Evolutionary conservation across 2,888 invertebrate species (phyloP), one percentile per base, ranked within the genome.

Genomic region (Athalia cordata): DNA sequence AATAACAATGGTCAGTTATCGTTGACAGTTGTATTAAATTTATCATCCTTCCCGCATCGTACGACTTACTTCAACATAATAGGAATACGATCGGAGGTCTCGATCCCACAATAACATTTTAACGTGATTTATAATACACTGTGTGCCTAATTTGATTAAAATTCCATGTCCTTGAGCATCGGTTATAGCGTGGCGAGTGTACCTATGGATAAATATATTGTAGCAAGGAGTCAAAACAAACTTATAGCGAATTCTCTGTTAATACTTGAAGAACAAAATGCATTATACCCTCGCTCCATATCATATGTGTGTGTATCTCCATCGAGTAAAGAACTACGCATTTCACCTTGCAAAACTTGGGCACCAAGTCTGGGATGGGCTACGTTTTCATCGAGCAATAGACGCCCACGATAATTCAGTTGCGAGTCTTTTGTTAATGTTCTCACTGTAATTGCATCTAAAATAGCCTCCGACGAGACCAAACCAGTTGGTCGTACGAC

Each of bases 61-160:
- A 65, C 49, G 45, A 75, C 50, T 65, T 80, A 89, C 89, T 90
- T 97, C 98, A 85, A 98, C 95, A 86, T 95, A 97, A 91, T 98
- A 98, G 5, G 95, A 95, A 91, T 98, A 98, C 0, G 95, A 95
- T 83, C 96, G 94, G 88, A 94, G 93, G 90, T 99, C 99, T 79
- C 95, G 93, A 91, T 99, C 99, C 98, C 98, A 99, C 9, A 99
- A 93, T 84, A 98, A 92, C 93, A 99, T 94, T 79, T 95, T 94
- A 79, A 99, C 93, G 87, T 98, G 96, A 92, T 99, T 99, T 85
- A 99, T 93, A 87, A 99, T 98, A 89, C 95, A 97, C 83, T 95
- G 94, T 74, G 95, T 93, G 82, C 94, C 94, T 77, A 99, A 93
- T 85, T 96, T 95, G 67, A 99, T 95, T 6, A 96, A 93, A 88